Evolutionary conservation across 2,113 vertebrate species (phyloP).

Genomic region (Scopus umbretta): DNA sequence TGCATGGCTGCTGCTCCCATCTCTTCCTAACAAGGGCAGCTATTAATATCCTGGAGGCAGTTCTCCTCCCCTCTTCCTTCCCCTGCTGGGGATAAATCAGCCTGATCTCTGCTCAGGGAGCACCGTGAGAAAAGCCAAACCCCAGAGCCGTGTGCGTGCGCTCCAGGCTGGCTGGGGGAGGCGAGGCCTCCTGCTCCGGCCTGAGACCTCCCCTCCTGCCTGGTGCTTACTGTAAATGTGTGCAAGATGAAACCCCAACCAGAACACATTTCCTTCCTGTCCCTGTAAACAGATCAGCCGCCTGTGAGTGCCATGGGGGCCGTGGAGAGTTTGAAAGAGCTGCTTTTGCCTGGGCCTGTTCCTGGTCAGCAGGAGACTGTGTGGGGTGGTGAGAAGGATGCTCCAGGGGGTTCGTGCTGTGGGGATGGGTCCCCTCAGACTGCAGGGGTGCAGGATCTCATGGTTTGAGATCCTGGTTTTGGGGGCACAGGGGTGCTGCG

Average conservation of each 20-base stretch:
- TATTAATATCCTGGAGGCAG: not conserved
- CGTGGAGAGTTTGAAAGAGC: not conserved
- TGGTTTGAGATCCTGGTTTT: not conserved
- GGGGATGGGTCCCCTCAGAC: not conserved
- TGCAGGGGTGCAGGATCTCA: not conserved
- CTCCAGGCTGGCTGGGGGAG: not conserved
- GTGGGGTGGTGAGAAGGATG: not conserved
- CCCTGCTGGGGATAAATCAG: not conserved
- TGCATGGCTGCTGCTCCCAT: not conserved
- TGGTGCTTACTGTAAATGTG: conserved; percentile 3
- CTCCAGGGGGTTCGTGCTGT: not conserved
- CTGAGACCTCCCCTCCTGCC: not conserved
- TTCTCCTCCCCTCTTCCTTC: conserved; percentile 25
- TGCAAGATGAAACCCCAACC: conserved; percentile 38
- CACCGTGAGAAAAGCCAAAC: not conserved
- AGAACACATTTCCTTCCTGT: conserved; percentile 54
- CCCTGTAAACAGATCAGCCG: not conserved
- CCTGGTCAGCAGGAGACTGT: not conserved
- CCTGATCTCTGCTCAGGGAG: not conserved
- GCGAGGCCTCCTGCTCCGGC: not conserved
- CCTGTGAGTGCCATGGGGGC: fast-evolving
- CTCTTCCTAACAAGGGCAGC: not conserved
- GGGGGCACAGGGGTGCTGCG: not conserved
- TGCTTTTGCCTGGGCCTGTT: not conserved
- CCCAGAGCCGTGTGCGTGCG: not conserved